Evolutionary conservation across 2,797 vertebrate genomes (phyloP).

Genomic region (Staurois parvus): DNA sequence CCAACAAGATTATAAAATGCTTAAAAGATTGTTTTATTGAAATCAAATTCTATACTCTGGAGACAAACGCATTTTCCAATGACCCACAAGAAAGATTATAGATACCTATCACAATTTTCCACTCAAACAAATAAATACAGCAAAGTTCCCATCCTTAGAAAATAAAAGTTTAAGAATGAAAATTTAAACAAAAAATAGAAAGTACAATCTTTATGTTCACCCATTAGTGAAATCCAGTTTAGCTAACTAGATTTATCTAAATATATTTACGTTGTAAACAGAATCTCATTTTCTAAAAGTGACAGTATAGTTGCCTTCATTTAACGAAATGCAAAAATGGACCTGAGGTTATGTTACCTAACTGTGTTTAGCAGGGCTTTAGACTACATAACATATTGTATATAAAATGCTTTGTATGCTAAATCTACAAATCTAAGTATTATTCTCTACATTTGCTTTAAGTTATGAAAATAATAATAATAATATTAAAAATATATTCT

Average conservation of each 20-base stretch:
- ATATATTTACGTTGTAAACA: slow-evolving; percentile 26
- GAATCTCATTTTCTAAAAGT: neutral
- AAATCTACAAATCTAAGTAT: neutral
- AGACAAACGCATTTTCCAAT: slow-evolving; percentile 26
- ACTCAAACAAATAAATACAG: slow-evolving; percentile 49
- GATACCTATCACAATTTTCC: slow-evolving; percentile 6
- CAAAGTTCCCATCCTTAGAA: slow-evolving; percentile 11
- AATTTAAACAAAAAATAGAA: slow-evolving; percentile 14
- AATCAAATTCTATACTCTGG: slow-evolving; percentile 42
- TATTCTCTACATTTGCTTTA: neutral
- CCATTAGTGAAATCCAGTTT: neutral
- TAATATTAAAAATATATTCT: no score
- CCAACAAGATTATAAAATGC: slow-evolving; percentile 3
- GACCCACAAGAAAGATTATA: neutral
- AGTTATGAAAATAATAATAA: neutral
- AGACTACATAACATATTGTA: neutral
- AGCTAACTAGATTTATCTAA: neutral
- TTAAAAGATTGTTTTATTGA: slow-evolving; percentile 40
- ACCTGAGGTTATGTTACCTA: slow-evolving; percentile 1
- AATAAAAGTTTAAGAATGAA: neutral
- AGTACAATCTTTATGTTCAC: slow-evolving; percentile 25
- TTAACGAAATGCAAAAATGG: slow-evolving; percentile 14
- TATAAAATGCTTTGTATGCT: neutral
- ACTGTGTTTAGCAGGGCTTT: neutral
- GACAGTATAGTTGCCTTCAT: neutral